Evolutionary conservation across 2,113 vertebrate species (phyloP).

Genomic region (Prionailurus viverrinus): DNA sequence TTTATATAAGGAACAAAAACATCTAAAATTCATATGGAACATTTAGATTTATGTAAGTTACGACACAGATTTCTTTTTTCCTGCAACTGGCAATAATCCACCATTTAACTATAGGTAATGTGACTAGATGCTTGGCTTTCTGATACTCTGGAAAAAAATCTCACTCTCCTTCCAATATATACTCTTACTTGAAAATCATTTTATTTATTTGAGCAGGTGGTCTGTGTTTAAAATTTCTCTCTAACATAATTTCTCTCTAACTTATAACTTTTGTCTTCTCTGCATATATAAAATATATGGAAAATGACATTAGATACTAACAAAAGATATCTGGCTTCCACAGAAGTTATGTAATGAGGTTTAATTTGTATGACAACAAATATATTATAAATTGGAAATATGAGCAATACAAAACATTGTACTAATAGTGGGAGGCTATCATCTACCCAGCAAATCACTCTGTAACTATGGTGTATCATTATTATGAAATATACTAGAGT

Average conservation of each 20-base stretch:
- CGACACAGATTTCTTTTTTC: neutral
- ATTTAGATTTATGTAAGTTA: neutral
- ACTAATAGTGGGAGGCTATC: neutral
- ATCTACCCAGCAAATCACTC: neutral
- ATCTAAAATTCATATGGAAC: neutral
- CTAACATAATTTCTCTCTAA: neutral
- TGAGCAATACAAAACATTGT: neutral
- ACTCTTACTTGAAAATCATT: neutral
- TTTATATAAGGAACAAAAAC: neutral
- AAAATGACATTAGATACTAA: neutral
- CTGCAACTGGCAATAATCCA: neutral
- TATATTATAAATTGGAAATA: neutral
- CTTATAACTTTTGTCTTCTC: neutral
- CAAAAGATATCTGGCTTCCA: neutral
- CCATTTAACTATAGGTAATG: neutral
- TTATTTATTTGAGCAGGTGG: neutral
- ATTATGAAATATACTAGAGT: neutral
- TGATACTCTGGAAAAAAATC: neutral
- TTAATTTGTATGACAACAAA: neutral
- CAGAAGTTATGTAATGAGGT: neutral
- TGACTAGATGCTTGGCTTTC: neutral
- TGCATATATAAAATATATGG: neutral
- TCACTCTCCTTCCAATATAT: neutral
- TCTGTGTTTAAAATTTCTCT: slow-evolving; percentile 16
- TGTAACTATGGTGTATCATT: neutral